phyloP scores from a whole-genome alignment of 2,888 invertebrate species.

The Rhyacophila evoluta region DNA sequence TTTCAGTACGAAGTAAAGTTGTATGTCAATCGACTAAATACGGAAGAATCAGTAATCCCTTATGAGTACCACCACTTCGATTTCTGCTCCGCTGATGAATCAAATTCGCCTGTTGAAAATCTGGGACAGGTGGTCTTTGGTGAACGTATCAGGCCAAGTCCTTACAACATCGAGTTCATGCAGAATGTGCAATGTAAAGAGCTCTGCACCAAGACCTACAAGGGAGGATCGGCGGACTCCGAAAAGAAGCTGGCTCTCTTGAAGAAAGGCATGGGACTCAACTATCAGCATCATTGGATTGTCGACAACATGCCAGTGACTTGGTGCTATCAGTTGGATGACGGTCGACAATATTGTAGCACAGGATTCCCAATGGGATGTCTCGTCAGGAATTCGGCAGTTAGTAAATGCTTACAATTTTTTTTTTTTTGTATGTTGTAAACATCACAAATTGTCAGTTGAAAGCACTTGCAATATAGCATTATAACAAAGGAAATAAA shows the following conservation, averaged over 20 bases:
- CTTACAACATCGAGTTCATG: conserved; percentile 89
- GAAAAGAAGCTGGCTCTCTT: conserved; percentile 82
- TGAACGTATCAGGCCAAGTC: conserved; percentile 96
- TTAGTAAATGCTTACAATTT: conserved; percentile 56
- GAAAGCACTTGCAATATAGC: too few species aligned
- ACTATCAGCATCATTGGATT: conserved; percentile 99
- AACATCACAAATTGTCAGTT: too few species aligned
- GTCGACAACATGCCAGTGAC: conserved; percentile 99
- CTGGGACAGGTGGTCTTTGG: conserved; percentile 99
- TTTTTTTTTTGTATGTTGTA: too few species aligned
- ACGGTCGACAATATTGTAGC: conserved; percentile 84
- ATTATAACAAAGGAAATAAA: too few species aligned
- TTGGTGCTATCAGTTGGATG: conserved; percentile 88
- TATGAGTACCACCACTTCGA: conserved; percentile 99
- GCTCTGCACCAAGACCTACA: conserved; percentile 80
- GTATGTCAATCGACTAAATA: conserved; percentile 96
- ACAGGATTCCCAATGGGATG: conserved; percentile 99
- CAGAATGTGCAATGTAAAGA: conserved; percentile 75
- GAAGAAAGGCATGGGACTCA: conserved; percentile 92
- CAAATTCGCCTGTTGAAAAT: conserved; percentile 94
- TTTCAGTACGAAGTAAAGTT: conserved; percentile 89
- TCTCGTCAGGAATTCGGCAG: conserved; percentile 75
- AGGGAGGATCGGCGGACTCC: conserved; percentile 73
- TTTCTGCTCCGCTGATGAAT: conserved; percentile 85
- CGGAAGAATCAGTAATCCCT: conserved; percentile 97